Evolutionary conservation across 2,797 vertebrate species (phyloP).

Genomic region (Natrix natrix): DNA sequence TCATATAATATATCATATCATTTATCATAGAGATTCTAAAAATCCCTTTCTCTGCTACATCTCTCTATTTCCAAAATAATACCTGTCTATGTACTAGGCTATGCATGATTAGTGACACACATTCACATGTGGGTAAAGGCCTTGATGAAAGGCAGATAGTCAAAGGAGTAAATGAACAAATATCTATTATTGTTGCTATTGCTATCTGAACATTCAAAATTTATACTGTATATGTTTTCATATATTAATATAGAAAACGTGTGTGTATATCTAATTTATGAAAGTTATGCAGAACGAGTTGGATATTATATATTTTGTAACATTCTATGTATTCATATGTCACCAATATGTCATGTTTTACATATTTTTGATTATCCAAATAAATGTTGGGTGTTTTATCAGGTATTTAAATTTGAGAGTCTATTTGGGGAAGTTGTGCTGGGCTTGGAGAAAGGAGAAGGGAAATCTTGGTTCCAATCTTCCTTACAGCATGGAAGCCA

Average conservation of each 20-base stretch:
- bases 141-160: neutral
- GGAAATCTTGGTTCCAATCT: neutral
- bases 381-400: neutral
- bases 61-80: neutral
- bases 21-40: neutral
- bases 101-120: neutral
- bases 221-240: neutral
- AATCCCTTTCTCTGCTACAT: neutral
- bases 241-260: neutral
- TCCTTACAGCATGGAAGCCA: neutral
- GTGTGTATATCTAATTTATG: neutral
- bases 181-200: neutral
- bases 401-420: neutral
- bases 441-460: neutral
- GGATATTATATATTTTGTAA: neutral
- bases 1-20: no score
- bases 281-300: neutral
- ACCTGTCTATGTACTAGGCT: neutral
- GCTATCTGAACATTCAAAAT: neutral
- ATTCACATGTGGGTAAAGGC: neutral
- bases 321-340: neutral
- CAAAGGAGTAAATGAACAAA: neutral
- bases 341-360: neutral
- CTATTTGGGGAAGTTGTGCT: neutral
- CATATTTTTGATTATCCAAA: neutral